Conservation (phyloP, 2,113 vertebrate species). For the Bufo bufo region DNA sequence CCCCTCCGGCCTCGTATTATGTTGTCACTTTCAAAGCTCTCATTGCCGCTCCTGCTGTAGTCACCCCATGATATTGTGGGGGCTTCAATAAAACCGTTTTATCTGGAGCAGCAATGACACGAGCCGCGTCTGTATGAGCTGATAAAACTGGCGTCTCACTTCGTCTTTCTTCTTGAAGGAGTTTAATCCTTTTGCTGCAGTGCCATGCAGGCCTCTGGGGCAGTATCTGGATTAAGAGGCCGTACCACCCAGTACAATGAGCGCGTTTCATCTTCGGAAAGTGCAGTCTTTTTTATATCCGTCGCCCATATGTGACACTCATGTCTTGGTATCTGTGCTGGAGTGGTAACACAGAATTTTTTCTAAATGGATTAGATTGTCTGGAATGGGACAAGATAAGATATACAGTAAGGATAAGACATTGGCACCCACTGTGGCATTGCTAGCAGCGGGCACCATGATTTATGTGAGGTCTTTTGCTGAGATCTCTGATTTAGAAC, state of each 20-base stretch:
- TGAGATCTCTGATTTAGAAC: too few relatives aligned
- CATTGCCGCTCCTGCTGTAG: not conserved
- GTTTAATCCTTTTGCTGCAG: constrained; percentile 36
- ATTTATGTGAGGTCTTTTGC: too few relatives aligned
- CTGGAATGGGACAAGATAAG: not conserved
- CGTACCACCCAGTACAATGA: constrained; percentile 15
- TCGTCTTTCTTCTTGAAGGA: not conserved
- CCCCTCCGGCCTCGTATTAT: constrained; percentile 25
- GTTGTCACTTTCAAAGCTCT: constrained; percentile 23
- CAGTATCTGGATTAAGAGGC: constrained; percentile 15
- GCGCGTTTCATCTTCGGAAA: not conserved
- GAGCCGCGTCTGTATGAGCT: constrained; percentile 5
- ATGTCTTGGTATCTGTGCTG: not conserved
- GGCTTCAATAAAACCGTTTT: constrained; percentile 39
- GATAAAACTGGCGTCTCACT: constrained; percentile 7
- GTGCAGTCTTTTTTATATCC: not conserved
- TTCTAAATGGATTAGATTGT: not conserved
- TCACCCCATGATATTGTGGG: not conserved
- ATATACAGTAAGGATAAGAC: not conserved
- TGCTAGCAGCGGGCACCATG: too few relatives aligned
- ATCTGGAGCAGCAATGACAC: constrained; percentile 24
- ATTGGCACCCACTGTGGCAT: too few relatives aligned
- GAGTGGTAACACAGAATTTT: not conserved
- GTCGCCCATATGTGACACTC: constrained; percentile 30
- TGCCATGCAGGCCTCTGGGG: constrained; percentile 23